phyloP scores from a whole-genome alignment of 2,797 vertebrate genomes.

The Amblyopsis hoosieri region DNA sequence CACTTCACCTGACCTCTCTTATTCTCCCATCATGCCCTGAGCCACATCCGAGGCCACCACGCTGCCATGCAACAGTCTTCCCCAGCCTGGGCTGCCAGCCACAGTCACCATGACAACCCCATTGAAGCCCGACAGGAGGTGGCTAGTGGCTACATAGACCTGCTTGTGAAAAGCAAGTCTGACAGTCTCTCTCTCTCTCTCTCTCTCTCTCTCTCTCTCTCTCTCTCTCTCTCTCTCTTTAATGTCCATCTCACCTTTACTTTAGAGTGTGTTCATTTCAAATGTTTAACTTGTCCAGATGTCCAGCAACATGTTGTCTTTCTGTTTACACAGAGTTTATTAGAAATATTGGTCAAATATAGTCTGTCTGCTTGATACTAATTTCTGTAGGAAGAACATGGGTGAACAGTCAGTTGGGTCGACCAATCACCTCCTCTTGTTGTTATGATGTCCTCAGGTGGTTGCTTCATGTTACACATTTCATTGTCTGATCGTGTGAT shows the following conservation, averaged over 20 bases:
- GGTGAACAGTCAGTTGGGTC: no score
- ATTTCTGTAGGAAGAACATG: no score
- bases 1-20: constrained; percentile 37
- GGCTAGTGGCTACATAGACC: constrained; percentile 69
- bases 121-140: constrained; percentile 73
- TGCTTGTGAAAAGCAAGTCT: constrained; percentile 66
- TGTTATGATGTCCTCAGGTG: not conserved
- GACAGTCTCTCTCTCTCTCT: constrained; percentile 39
- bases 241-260: constrained; percentile 15
- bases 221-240: constrained; percentile 14
- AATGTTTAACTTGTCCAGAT: no score
- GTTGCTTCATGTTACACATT: not conserved
- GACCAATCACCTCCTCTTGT: not conserved
- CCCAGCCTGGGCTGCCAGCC: constrained; percentile 55
- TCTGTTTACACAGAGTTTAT: no score
- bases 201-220: constrained; percentile 31
- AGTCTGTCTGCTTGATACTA: no score
- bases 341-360: no score
- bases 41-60: constrained; percentile 53
- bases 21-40: constrained; percentile 50
- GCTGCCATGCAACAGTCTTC: constrained; percentile 51
- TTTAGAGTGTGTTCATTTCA: constrained; percentile 15
- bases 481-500: constrained; percentile 5
- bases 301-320: no score
- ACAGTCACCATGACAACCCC: constrained; percentile 80